These are phyloP conservation scores for Acronicta alni DNA, from an alignment of 2,888 invertebrate species.

Conservation along the genomic window DNA sequence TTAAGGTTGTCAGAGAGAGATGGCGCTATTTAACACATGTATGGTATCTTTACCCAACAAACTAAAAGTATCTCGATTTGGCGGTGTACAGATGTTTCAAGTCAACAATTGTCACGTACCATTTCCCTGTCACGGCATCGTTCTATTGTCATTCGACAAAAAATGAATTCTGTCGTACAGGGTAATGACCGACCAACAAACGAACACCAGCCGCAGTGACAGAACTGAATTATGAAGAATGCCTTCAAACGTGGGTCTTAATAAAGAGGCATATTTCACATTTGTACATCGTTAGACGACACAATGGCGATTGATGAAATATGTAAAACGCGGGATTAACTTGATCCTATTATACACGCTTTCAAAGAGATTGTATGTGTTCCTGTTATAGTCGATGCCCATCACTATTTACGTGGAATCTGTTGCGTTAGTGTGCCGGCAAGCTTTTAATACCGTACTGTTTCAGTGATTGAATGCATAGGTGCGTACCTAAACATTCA, in stretches of 20 bases:
- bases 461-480: conserved; percentile 6
- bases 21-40: no score
- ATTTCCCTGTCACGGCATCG: conserved; percentile 28
- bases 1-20: no score
- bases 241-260: conserved; percentile 67
- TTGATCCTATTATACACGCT: conserved; percentile 67
- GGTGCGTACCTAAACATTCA: no score
- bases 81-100: conserved; percentile 29
- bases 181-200: conserved; percentile 56
- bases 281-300: conserved; percentile 82
- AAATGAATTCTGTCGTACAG: conserved; percentile 51
- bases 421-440: conserved; percentile 20
- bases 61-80: no score
- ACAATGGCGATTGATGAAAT: conserved; percentile 83
- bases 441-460: conserved; percentile 25
- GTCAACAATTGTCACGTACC: conserved; percentile 11
- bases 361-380: conserved; percentile 49
- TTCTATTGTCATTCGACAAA: conserved; percentile 24
- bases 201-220: conserved; percentile 18
- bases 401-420: conserved; percentile 17
- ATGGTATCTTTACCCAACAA: no score
- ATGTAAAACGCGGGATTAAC: conserved; percentile 75
- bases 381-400: conserved; percentile 6
- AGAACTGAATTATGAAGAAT: conserved; percentile 55
- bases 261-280: conserved; percentile 80